These are phyloP conservation scores for Mylabris sibirica DNA, from an alignment of 2,888 invertebrate species.

Conservation along the genomic window DNA sequence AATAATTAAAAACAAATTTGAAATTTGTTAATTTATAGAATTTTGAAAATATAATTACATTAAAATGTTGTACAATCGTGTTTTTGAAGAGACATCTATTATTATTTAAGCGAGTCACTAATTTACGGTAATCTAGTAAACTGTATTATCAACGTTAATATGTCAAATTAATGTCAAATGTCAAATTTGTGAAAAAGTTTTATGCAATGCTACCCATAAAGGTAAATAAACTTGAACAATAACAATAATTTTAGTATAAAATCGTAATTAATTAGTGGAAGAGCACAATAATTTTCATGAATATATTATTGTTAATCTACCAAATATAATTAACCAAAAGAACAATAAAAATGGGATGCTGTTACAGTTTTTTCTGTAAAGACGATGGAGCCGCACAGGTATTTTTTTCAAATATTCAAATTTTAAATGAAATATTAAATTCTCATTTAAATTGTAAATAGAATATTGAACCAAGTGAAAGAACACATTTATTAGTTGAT, in stretches of 20 bases:
- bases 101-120: too few relatives aligned
- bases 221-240: background rate
- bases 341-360: conserved; percentile 68
- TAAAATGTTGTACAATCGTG: too few relatives aligned
- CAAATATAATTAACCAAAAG: background rate
- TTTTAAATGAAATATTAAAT: conserved; percentile 21
- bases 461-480: conserved; percentile 73
- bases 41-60: too few relatives aligned
- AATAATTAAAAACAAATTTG: too few relatives aligned
- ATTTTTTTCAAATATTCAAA: conserved; percentile 40
- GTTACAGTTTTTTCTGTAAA: conserved; percentile 74
- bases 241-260: background rate
- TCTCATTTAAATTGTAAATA: conserved; percentile 43
- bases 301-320: background rate
- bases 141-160: too few relatives aligned
- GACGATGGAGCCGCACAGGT: conserved; percentile 76
- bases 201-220: background rate
- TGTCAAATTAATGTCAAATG: too few relatives aligned
- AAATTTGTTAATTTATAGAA: too few relatives aligned
- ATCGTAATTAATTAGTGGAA: background rate
- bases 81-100: too few relatives aligned
- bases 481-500: conserved; percentile 81
- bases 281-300: background rate
- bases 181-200: too few relatives aligned
- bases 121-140: too few relatives aligned